Evolutionary conservation across 2,113 vertebrate genomes (phyloP).

Genomic region (Sebastes fasciatus): DNA sequence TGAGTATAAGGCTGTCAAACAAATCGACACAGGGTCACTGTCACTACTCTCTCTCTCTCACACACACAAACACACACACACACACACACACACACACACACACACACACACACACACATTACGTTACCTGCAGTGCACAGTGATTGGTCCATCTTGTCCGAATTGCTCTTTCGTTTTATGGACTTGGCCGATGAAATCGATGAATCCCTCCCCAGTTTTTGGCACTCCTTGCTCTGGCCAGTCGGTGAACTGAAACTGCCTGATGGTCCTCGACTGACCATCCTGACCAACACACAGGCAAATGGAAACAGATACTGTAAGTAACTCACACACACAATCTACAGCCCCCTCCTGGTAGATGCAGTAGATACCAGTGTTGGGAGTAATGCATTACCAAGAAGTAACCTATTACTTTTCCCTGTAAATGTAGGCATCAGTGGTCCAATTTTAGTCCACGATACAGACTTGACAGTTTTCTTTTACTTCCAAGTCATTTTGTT

Average conservation of each 20-base stretch:
- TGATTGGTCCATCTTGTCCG: conserved; percentile 97
- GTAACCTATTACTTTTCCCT: too few species aligned
- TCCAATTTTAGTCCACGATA: neutral
- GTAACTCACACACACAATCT: neutral
- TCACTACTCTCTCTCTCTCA: too few species aligned
- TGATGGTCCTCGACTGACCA: conserved; percentile 96
- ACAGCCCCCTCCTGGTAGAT: neutral
- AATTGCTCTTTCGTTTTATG: conserved; percentile 99
- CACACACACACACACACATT: neutral
- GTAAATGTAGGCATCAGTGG: neutral
- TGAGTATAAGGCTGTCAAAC: too few species aligned
- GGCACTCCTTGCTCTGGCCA: conserved; percentile 99
- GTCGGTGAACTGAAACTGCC: conserved; percentile 98
- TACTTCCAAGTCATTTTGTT: neutral
- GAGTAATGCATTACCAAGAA: too few species aligned
- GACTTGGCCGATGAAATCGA: conserved; percentile 98
- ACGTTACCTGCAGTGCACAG: conserved; percentile 95
- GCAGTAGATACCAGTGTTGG: neutral
- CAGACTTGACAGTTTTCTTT: neutral
- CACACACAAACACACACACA: neutral
- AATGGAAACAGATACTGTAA: neutral
- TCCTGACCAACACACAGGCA: conserved; percentile 83
- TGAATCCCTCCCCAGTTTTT: conserved; percentile 97
- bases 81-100: neutral
- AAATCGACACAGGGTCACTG: too few species aligned